Evolutionary conservation across 2,797 vertebrate genomes (phyloP).

Genomic region (Yasuhikotakia modesta): DNA sequence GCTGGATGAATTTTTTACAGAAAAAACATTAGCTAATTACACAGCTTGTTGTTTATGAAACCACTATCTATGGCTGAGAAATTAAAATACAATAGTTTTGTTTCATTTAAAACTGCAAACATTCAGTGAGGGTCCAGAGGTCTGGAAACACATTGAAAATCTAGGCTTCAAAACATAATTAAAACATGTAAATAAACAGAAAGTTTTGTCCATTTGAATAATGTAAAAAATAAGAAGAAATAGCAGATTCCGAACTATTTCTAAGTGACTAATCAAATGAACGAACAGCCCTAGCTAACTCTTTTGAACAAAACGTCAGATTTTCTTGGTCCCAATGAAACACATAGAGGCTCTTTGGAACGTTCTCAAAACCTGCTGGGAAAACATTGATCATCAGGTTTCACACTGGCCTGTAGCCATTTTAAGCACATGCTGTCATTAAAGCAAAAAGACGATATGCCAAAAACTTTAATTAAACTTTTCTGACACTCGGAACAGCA

Average conservation of each 20-base stretch:
- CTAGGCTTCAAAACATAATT: background rate
- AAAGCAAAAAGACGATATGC: background rate
- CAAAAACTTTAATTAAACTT: background rate
- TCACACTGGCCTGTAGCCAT: background rate
- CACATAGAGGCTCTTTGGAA: background rate
- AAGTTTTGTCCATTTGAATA: background rate
- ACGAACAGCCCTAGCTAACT: background rate
- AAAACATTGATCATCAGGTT: background rate
- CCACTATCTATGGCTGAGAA: background rate
- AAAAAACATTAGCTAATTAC: background rate
- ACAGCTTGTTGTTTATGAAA: background rate
- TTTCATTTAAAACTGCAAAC: background rate
- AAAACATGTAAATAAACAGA: background rate
- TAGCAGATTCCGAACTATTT: background rate
- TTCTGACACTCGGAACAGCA: background rate
- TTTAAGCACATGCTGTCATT: background rate
- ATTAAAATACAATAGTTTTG: background rate
- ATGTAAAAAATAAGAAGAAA: background rate
- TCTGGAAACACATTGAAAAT: background rate
- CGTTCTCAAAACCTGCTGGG: background rate
- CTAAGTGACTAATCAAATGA: background rate
- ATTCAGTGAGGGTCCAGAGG: background rate
- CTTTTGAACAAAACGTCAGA: background rate
- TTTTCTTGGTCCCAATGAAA: background rate
- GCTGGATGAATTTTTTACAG: background rate